Conservation (phyloP, 1,140 invertebrate species). For the Anastrepha ludens region DNA sequence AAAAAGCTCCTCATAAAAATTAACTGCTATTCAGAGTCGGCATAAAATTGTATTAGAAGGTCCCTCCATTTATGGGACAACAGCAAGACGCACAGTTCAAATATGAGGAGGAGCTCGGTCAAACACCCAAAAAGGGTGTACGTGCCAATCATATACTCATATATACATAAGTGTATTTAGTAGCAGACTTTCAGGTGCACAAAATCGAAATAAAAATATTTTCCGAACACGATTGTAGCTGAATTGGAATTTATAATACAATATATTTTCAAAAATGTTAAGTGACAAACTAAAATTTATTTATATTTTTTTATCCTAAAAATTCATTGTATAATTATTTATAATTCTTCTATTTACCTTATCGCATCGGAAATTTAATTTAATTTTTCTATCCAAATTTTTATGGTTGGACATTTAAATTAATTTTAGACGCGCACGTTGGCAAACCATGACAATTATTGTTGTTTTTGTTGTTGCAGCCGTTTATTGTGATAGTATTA, state of each 20-base stretch:
- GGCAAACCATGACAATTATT: background rate
- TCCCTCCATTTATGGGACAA: no score
- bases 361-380: slow-evolving; percentile 59
- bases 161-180: no score
- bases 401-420: slow-evolving; percentile 56
- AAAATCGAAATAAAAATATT: no score
- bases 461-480: no score
- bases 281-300: slow-evolving; percentile 5
- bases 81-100: no score
- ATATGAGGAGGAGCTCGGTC: no score
- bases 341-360: background rate
- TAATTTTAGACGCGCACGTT: slow-evolving; percentile 54
- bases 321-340: background rate
- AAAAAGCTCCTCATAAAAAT: no score
- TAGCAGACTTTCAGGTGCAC: no score
- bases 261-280: background rate
- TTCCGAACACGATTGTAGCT: background rate
- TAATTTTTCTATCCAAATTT: slow-evolving; percentile 60
- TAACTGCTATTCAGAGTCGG: no score
- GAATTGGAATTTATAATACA: background rate
- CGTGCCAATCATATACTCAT: no score
- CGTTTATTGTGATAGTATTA: background rate
- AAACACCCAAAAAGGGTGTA: no score
- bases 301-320: slow-evolving; percentile 5
- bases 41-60: no score